phyloP scores from a whole-genome alignment of 1,140 invertebrate species.

The Gonatopus flavifemur region DNA sequence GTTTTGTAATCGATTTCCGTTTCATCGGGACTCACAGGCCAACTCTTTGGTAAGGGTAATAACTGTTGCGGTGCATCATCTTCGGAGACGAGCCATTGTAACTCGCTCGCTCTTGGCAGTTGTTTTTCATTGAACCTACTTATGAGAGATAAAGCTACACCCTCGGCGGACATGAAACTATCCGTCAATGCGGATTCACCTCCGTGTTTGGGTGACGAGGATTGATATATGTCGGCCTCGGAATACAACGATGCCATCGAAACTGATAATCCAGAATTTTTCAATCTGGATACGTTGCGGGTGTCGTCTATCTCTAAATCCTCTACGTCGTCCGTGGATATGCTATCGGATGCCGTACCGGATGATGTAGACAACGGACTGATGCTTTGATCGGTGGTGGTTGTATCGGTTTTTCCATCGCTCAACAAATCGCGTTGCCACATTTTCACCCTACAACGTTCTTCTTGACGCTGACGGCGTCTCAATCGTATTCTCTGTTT shows the following conservation, averaged over 20 bases:
- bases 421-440: constrained; percentile 48
- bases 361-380: constrained; percentile 60
- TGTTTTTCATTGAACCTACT: constrained; percentile 77
- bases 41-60: constrained; percentile 74
- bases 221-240: constrained; percentile 57
- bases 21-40: constrained; percentile 67
- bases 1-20: constrained; percentile 48
- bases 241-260: constrained; percentile 69
- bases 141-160: constrained; percentile 76
- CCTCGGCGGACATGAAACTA: constrained; percentile 70
- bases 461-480: constrained; percentile 60
- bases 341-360: constrained; percentile 52
- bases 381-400: constrained; percentile 59
- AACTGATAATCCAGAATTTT: constrained; percentile 58
- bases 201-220: constrained; percentile 29
- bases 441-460: constrained; percentile 40
- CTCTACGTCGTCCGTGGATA: constrained; percentile 61
- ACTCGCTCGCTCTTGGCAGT: constrained; percentile 74
- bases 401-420: constrained; percentile 63
- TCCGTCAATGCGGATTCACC: constrained; percentile 47
- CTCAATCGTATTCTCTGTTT: constrained; percentile 68
- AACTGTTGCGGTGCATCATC: constrained; percentile 76
- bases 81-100: constrained; percentile 84
- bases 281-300: constrained; percentile 49
- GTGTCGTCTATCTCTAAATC: constrained; percentile 59